phyloP scores from a whole-genome alignment of 1,140 invertebrate species.

The Drusus annulatus region DNA sequence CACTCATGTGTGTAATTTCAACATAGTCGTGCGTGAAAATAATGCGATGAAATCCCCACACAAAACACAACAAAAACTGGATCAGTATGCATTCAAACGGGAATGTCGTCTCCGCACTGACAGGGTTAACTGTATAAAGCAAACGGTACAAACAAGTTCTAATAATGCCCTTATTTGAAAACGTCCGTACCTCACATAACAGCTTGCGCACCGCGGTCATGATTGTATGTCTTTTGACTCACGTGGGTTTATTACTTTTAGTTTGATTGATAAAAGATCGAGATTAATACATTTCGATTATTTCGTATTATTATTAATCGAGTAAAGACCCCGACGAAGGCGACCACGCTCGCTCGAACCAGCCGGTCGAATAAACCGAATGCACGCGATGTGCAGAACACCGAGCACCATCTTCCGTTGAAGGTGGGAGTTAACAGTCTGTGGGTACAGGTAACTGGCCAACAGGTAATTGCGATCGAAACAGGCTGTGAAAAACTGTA shows the following conservation, averaged over 20 bases:
- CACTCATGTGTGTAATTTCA: neutral
- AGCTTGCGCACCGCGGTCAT: neutral
- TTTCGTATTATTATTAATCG: no score
- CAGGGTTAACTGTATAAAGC: neutral
- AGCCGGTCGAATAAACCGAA: constrained; percentile 12
- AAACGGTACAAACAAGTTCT: neutral
- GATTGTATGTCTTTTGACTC: neutral
- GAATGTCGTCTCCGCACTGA: neutral
- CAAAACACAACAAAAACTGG: constrained; percentile 19
- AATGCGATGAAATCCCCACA: constrained; percentile 9
- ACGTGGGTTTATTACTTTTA: neutral
- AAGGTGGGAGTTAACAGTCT: neutral
- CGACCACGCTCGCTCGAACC: neutral
- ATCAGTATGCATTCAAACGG: neutral
- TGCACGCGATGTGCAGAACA: neutral
- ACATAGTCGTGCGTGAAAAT: constrained; percentile 7
- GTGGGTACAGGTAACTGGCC: neutral
- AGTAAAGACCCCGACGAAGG: neutral
- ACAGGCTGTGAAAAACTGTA: no score
- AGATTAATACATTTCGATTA: neutral
- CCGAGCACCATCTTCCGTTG: neutral
- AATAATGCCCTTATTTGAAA: neutral
- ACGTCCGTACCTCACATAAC: neutral
- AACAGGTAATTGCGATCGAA: no score
- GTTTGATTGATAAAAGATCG: neutral